Percentiles rank a stretch among this genome's conserved stretches.
Conservation (phyloP, 23 tunicate species). For the Corella eumyota region DNA sequence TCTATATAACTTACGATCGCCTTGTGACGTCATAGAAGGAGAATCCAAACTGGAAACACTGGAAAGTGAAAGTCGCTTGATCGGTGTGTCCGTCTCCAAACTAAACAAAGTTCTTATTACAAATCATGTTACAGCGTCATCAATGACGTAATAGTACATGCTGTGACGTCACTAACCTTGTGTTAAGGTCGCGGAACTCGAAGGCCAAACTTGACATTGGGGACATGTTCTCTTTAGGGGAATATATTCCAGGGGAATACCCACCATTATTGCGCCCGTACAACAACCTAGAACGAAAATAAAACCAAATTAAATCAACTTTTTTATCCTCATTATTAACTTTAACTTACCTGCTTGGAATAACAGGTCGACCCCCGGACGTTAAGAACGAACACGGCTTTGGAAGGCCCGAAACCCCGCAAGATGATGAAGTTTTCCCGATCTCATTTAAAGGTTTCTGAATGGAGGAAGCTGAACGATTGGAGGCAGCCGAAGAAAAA, state of each 20-base stretch:
- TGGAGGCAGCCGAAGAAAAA: conserved; percentile 83
- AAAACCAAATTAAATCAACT: background rate
- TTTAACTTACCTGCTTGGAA: conserved; percentile 33
- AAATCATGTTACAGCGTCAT: too few species aligned
- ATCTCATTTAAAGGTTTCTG: background rate
- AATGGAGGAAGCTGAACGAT: conserved; percentile 56
- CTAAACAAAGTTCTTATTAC: too few species aligned
- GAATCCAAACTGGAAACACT: conserved; percentile 80
- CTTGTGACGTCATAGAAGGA: too few species aligned
- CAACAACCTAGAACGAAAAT: conserved; percentile 14
- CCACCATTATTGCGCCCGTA: conserved; percentile 60
- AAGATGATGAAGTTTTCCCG: conserved; percentile 6
- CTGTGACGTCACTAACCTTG: too few species aligned
- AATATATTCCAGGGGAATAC: conserved; percentile 76
- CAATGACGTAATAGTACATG: too few species aligned
- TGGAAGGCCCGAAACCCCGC: conserved; percentile 15
- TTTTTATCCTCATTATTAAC: background rate
- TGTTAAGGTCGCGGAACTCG: conserved; percentile 76
- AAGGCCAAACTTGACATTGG: conserved; percentile 83
- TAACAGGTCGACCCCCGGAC: conserved; percentile 22
- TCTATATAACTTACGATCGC: too few species aligned
- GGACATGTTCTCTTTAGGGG: conserved; percentile 83
- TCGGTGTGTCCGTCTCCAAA: conserved; percentile 49
- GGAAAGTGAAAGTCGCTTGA: conserved; percentile 70
- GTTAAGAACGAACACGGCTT: conserved; percentile 25